Evolutionary conservation across 1,140 invertebrate genomes (phyloP).

Genomic region (Dendrolimus punctatus): DNA sequence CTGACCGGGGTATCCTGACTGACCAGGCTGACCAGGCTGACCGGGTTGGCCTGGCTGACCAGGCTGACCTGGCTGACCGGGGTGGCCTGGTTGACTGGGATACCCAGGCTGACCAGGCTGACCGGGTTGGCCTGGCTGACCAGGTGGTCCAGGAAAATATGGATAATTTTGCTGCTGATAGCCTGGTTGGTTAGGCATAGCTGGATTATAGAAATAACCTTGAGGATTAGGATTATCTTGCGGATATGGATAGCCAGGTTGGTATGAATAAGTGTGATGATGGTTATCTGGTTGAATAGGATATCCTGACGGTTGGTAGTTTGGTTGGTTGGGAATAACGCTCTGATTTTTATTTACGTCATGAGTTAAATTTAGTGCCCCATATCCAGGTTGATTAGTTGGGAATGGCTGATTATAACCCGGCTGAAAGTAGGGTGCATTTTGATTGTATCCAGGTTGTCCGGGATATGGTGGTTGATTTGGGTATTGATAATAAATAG

Average conservation of each 20-base stretch:
- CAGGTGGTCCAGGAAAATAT: too few species aligned
- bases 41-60: too few species aligned
- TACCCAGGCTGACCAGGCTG: too few species aligned
- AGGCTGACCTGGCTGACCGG: too few species aligned
- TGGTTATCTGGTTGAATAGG: not conserved
- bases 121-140: too few species aligned
- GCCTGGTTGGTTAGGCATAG: too few species aligned
- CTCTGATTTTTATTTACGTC: not conserved
- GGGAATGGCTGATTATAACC: constrained; percentile 1
- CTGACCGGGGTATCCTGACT: too few species aligned
- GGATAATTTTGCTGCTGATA: too few species aligned
- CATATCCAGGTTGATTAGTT: not conserved
- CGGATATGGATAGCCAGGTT: not conserved
- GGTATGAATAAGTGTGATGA: not conserved
- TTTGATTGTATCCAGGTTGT: constrained; percentile 7
- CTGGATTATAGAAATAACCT: too few species aligned
- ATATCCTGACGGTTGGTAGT: not conserved
- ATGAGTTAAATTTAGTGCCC: too few species aligned
- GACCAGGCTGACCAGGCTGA: too few species aligned
- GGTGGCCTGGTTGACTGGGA: too few species aligned
- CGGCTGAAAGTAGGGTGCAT: not conserved
- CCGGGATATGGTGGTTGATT: not conserved
- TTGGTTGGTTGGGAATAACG: constrained; percentile 1
- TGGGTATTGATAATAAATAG: constrained; percentile 1
- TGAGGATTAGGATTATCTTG: constrained; percentile 4